Base-by-base conservation (phyloP, 2,797 vertebrate species). In the Rallus crepitans region DNA sequence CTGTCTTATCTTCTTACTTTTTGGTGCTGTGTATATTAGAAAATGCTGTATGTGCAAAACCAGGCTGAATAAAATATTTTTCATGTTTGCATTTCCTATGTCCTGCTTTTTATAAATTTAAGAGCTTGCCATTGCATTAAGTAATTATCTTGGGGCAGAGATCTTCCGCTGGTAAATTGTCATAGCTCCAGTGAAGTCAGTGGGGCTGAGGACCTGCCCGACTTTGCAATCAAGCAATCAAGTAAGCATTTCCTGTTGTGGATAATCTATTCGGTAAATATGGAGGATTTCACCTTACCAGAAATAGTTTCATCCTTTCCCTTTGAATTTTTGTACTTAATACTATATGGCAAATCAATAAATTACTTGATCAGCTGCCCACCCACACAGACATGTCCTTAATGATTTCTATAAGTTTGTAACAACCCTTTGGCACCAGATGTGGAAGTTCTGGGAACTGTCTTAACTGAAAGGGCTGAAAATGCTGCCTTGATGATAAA, bases 391-490 rank as follows among this genome's bases (percentile, higher is more conserved):
- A 77, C 30, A 45, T 33, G 19, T 56, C 52, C 57, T 89, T 91
- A 94, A 82, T 87, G 89, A 40, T 95, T 94, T 82, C 68, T 91
- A 7, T 61, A 75, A 68, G 64, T 50, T 82, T 88, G 23, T 47
- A 91, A 94, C 60, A 91, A 47, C 28, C 12, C 48, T 52, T 95
- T 96, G 94, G 93, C 94, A 92, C 27, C 61, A 81, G 60, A 14
- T 78, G 61, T 60, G 40, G 84, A 81, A 68, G 61, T 97, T 96
- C 95, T 97, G 89, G 90, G 90, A 97, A 93, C 30, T 9, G 24
- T 68, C 72, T 84, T 92, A 52, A 78, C 35, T 82, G 72, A 71
- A 92, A 93, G 50, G 56, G 47, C 8, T 73, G 47, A 76, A 82
- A 78, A 59, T 11, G 11, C 23, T 92, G 55, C 52, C 61, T 60